These are phyloP conservation scores for Turdus rufiventris DNA, from an alignment of 2,113 vertebrate species.

Conservation along the genomic window DNA sequence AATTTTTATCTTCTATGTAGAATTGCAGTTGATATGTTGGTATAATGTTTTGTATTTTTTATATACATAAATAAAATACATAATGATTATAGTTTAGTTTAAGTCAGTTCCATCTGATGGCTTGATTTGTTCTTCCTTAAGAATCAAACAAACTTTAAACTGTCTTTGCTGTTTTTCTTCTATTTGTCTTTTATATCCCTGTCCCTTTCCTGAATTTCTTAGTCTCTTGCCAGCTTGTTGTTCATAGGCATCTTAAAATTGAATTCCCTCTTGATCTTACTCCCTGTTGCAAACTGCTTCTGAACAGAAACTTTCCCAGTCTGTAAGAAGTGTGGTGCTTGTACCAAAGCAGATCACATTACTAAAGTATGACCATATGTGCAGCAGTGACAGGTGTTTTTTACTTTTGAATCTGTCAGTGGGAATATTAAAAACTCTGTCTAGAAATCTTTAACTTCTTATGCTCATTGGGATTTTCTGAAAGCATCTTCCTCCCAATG, in stretches of 20 bases:
- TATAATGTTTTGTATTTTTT: background rate
- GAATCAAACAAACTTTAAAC: background rate
- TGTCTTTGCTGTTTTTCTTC: background rate
- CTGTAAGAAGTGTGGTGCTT: background rate
- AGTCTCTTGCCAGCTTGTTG: slow-evolving; percentile 1
- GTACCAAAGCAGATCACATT: background rate
- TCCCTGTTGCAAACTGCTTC: background rate
- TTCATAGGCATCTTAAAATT: background rate
- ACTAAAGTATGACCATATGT: slow-evolving; percentile 19
- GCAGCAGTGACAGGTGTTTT: slow-evolving; percentile 35
- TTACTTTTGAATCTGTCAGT: slow-evolving; percentile 38
- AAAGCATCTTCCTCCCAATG: background rate
- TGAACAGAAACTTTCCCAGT: background rate
- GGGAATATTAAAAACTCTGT: slow-evolving; percentile 14
- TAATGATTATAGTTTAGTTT: background rate
- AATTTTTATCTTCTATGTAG: background rate
- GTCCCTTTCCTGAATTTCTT: slow-evolving; percentile 16
- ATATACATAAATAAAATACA: background rate
- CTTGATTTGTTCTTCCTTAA: background rate
- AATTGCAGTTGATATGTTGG: background rate
- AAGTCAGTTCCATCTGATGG: background rate
- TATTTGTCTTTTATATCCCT: slow-evolving; percentile 9
- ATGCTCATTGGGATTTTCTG: background rate
- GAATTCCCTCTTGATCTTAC: slow-evolving; percentile 7
- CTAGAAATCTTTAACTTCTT: slow-evolving; percentile 18